A percentile compares a stretch with the other conserved stretches of the same genome.
These are phyloP conservation scores for Bilobella aurantiaca DNA, from an alignment of 1,140 invertebrate species.

Conservation along the genomic window DNA sequence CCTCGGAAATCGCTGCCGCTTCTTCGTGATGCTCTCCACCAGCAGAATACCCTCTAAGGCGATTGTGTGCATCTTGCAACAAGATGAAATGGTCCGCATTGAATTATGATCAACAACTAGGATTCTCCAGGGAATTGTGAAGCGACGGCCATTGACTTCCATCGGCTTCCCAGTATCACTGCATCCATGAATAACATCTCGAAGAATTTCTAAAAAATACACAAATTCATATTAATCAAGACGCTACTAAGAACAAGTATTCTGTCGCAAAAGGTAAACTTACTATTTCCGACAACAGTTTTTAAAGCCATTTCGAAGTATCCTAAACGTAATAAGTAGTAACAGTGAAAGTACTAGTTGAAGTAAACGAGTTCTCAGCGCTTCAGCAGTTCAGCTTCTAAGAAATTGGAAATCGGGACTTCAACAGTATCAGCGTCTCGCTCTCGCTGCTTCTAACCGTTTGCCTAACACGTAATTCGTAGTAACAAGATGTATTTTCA, in stretches of 20 bases:
- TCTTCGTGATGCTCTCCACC: slow-evolving; percentile 27
- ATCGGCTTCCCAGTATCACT: not conserved
- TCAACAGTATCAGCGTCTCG: no score
- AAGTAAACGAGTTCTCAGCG: no score
- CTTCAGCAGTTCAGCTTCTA: no score
- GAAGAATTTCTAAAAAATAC: slow-evolving; percentile 10
- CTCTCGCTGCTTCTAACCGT: no score
- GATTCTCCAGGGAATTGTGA: slow-evolving; percentile 14
- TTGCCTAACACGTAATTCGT: no score
- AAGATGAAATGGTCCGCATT: slow-evolving; percentile 27
- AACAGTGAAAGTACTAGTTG: no score
- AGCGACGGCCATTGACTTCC: slow-evolving; percentile 1
- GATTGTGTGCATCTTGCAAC: slow-evolving; percentile 30
- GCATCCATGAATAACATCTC: slow-evolving; percentile 16
- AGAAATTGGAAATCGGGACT: no score
- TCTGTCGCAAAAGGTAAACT: not conserved
- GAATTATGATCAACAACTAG: slow-evolving; percentile 22
- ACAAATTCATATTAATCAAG: not conserved
- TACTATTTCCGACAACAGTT: slow-evolving; percentile 14
- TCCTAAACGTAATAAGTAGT: no score
- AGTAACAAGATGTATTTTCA: no score
- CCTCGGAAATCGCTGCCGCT: slow-evolving; percentile 24
- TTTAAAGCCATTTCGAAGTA: slow-evolving; percentile 11
- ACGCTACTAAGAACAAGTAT: not conserved
- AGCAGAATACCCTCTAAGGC: slow-evolving; percentile 27